phyloP scores from a whole-genome alignment of 2,888 invertebrate species.

The Ernsta delagoae region DNA sequence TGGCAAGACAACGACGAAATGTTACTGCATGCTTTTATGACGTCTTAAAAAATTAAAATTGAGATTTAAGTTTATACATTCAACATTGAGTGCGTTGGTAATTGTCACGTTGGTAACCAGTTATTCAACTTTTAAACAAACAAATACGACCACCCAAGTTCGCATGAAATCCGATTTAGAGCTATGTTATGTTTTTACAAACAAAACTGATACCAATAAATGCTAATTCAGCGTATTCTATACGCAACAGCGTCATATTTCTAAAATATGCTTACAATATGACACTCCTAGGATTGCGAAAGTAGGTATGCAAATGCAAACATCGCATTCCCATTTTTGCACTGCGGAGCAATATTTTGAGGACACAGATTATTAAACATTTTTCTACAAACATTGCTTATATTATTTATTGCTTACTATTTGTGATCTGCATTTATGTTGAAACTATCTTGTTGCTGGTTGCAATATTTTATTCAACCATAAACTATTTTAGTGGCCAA shows the following conservation, averaged over 20 bases:
- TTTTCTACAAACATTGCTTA: neutral
- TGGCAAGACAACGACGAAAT: too few relatives aligned
- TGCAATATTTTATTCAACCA: too few relatives aligned
- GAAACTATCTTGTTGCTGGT: too few relatives aligned
- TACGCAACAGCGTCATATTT: constrained; percentile 26
- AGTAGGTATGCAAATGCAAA: constrained; percentile 15
- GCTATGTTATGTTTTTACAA: neutral
- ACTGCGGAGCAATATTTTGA: neutral
- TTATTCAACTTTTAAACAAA: neutral
- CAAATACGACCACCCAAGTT: neutral
- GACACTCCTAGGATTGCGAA: constrained; percentile 24
- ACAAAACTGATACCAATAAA: neutral
- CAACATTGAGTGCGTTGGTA: too few relatives aligned
- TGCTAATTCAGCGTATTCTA: constrained; percentile 18
- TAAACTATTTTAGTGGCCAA: too few relatives aligned
- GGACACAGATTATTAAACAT: neutral
- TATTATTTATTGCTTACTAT: too few relatives aligned
- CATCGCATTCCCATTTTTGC: constrained; percentile 25
- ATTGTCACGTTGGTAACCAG: neutral
- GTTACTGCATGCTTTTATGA: too few relatives aligned
- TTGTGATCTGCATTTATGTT: too few relatives aligned
- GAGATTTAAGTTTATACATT: too few relatives aligned
- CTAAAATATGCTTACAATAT: constrained; percentile 31
- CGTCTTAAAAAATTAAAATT: too few relatives aligned
- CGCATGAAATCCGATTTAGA: neutral